These are phyloP conservation scores for Peucedramus taeniatus DNA, from an alignment of 2,113 vertebrate species.

Conservation along the genomic window DNA sequence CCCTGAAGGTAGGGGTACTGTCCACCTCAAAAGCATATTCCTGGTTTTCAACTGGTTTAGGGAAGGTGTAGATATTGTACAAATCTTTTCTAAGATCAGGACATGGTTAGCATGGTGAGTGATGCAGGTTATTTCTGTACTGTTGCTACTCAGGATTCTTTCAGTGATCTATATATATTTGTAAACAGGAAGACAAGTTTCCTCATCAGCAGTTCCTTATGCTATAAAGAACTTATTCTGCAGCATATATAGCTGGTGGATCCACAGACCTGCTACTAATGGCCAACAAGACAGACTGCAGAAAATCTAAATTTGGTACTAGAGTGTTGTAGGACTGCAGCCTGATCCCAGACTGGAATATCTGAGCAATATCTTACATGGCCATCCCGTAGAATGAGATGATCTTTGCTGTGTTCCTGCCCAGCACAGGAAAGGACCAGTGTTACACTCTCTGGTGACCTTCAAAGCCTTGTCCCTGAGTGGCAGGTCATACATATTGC, in stretches of 20 bases:
- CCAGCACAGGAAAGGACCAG: not conserved
- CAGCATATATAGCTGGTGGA: not conserved
- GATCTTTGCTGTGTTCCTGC: not conserved
- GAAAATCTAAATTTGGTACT: not conserved
- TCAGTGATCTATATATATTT: not conserved
- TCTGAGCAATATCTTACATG: not conserved
- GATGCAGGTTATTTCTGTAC: not conserved
- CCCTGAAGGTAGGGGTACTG: fast-evolving
- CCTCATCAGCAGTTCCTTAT: not conserved
- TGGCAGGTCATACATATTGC: not conserved
- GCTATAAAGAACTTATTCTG: not conserved
- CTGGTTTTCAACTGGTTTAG: not conserved
- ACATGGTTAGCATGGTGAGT: not conserved
- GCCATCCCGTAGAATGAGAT: not conserved
- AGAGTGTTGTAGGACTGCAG: not conserved
- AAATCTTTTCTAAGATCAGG: not conserved
- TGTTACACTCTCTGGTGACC: not conserved
- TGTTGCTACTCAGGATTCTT: not conserved
- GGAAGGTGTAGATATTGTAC: not conserved
- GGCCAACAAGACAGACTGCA: not conserved
- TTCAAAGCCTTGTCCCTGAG: not conserved
- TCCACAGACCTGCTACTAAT: not conserved
- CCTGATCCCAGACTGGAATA: not conserved
- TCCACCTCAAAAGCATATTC: not conserved
- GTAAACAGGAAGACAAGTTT: not conserved